Evolutionary conservation across 1,140 invertebrate species (phyloP), one percentile per base, ranked within the genome.

Genomic region (Leptonema lineaticorne): DNA sequence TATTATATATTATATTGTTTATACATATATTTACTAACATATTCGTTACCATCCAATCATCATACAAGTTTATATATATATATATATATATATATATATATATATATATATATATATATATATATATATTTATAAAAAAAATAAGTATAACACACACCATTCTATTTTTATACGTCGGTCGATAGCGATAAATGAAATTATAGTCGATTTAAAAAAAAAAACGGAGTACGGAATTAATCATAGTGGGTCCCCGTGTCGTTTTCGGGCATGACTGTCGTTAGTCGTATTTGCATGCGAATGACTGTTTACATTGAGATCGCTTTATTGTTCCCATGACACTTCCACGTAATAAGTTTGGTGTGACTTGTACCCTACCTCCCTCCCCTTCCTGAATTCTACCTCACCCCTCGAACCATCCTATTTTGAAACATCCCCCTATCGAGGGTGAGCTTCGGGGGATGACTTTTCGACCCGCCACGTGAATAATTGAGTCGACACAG

Each of bases 281-380:
- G 66, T 29, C 67, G 60, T 65, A 72, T 72, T 72, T 69, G 67
- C 70, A 69, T 72, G 62, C 58, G 70, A 72, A 72, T 72, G 70
- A 72, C 62, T 72, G 70, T 67, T 72, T 72, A 72, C 67, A 66
- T 67, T 56, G 67, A 72, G 67, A 72, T 72, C 70, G 70, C 63
- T 72, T 72, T 72, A 72, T 63, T 67, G 63, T 63, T 69, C 70
- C 67, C 67, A 29, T 58, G 70, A 68, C 62, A 58, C 53, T 68
- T 68, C 33, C 53, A 62, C 50, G 69, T 68, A 71, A 71, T 71
- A 71, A 71, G 69, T 70, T 70, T 59, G 65, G 59, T 70, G 64
- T 58, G 65, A 67, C 69, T 70, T 70, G 59, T 50, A 28, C 59
- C 69, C 46, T 46, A n/a, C 45, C 28, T 9, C 20, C 45, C 11